Base-by-base conservation (phyloP, 53 echinoderm and acorn worm genomes). In the Patiria pectinifera region DNA sequence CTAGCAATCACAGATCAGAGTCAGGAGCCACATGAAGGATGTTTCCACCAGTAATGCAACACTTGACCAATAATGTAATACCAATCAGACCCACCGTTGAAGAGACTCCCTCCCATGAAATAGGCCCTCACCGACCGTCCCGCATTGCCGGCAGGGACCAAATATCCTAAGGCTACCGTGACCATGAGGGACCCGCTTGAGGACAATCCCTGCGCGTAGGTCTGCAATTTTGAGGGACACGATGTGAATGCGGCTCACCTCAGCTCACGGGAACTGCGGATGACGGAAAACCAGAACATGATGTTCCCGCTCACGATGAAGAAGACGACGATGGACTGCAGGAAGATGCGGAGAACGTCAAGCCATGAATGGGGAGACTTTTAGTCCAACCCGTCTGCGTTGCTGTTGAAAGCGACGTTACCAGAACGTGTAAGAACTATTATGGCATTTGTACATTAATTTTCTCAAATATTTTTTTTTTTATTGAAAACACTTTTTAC, bases 161-260 rank as follows among this genome's bases (percentile, higher is more conserved):
- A 21, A 15, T 58, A 25, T 24, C 74, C 87, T 4, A 24, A n/a
- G 14, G 75, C 75, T 10, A 59, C 74, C 75, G 76, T 74, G 71
- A 45, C 48, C 3, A 87, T 75, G 6, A 87, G 87, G 4, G 87
- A 45, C 3, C 87, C 59, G 18, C 75, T 76, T n/a, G 87, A 24
- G 87, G 75, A 59, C 2, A 58, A n/a, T 35, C 4, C 87, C 76
- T 58, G 75, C 48, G 59, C 74, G 75, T 0, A 87, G 76, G 53
- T 87, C 87, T 16, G 87, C 87, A 13, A 87, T 12, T 58, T 59
- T 24, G 48, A 87, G 87, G 11, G 87, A 87, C 11, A 87, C 74
- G 49, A 76, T 44, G 87, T 75, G 75, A 11, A 87, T 87, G 4
- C 87, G 87, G 26, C 87, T 87, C 9, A 87, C 87, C 25, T 76